Base-by-base conservation (phyloP, 2,888 invertebrate genomes). In the Drepana falcataria region DNA sequence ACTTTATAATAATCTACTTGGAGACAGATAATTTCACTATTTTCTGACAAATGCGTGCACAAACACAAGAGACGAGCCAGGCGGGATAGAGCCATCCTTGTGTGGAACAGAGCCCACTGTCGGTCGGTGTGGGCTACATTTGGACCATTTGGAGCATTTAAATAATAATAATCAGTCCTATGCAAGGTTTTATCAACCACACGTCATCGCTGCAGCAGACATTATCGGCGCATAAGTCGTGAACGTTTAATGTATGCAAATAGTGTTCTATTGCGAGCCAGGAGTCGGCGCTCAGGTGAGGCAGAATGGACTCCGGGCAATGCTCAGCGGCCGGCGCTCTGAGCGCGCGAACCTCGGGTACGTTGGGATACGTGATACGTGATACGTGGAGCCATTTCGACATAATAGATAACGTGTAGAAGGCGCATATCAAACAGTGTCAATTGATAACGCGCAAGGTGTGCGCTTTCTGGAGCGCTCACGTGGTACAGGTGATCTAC, bases 301-400 rank as follows among this genome's bases (percentile, higher is more conserved):
- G 21, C 21, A 21, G 21, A 21, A 21, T 21, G 21, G 21, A 1
- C 21, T 21, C 21, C 1, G 21, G 21, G 1, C 21, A 21, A 21
- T 21, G 21, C 21, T 21, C 21, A 21, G 21, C 21, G 21, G 21
- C 21, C 21, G 21, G 21, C 21, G 21, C 21, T 21, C 21, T 21
- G 21, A 21, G 21, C 21, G 21, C 21, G 21, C 21, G 21, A 21
- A 21, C 21, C 21, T 21, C 21, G 21, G 21, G 0, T 21, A 21
- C 1, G 21, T 21, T 21, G 21, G 21, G 21, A 21, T 21, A 40
- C 41, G 21, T 40, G 40, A 75, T 81, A 76, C 64, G 71, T 76
- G 78, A 79, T 85, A 86, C 83, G 87, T 87, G 87, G 83, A 88
- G 86, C 85, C 87, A 90, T 91, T 91, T 90, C 88, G 85, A 90